Evolutionary conservation across 2,888 invertebrate genomes (phyloP), one percentile per base, ranked within the genome.

Genomic region (Orchesellides sinensis): DNA sequence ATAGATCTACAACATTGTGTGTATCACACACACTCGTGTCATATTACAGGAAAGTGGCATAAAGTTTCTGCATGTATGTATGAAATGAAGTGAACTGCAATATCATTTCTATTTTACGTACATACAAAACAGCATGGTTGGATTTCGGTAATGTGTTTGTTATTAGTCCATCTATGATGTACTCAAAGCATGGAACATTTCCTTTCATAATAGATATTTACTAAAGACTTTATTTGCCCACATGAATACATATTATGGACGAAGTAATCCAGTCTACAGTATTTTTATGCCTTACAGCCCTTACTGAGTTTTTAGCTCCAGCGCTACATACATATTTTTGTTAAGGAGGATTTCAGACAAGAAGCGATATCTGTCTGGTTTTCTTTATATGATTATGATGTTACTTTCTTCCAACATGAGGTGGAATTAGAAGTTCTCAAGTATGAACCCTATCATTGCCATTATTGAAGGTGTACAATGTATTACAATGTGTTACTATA

Each of bases 31-130:
- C 35, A n/a, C 27, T 52, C 66, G 0, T 49, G n/a, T 66, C 47
- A 1, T 29, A 29, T 68, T 68, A 49, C 68, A 68, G 68, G 68
- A 68, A 68, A 29, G 29, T 8, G 49, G 49, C 52, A 32, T 52
- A 49, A 68, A 19, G 21, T 68, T 68, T 68, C 68, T 32, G 35
- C 40, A 12, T 32, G 17, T 49, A 17, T 17, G 23, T 8, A 49
- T 19, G n/a, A 40, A 40, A 40, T 40, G 40, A 2, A 1, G n/a
- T 40, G 40, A 14, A n/a, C n/a, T 10, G n/a, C 10, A 40, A n/a
- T 10, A 40, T 40, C 14, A 40, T 40, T 10, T 5, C 10, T 8
- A 10, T 32, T 10, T 5, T 10, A 6, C 47, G 8, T 47, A n/a
- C 14, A 47, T 47, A 47, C 17, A n/a, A 47, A 10, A 47, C 17